phyloP scores from a whole-genome alignment of 2,888 invertebrate species.

The Beris chalybata region DNA sequence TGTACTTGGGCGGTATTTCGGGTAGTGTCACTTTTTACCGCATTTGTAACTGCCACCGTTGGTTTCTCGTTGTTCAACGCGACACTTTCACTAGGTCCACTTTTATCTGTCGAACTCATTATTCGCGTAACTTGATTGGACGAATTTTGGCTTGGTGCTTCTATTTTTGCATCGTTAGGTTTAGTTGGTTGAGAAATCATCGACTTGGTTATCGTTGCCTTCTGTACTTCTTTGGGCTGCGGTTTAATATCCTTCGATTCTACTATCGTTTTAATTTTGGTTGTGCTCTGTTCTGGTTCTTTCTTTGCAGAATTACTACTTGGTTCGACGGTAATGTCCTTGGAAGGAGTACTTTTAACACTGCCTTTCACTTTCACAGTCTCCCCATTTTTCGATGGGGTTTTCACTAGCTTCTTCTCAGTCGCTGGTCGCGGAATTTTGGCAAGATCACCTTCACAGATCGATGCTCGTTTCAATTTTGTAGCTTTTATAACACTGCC shows the following conservation, averaged over 20 bases:
- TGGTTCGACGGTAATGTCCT: too few species aligned
- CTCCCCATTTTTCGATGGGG: too few species aligned
- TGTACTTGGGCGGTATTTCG: conserved; percentile 8
- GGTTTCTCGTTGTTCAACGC: not conserved
- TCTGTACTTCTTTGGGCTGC: not conserved
- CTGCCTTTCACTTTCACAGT: too few species aligned
- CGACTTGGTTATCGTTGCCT: not conserved
- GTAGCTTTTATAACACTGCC: not conserved
- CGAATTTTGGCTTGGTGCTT: conserved; percentile 5
- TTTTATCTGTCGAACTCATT: conserved; percentile 28
- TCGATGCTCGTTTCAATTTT: conserved; percentile 16
- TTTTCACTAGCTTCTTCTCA: too few species aligned
- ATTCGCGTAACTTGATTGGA: conserved; percentile 12
- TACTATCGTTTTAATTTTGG: not conserved
- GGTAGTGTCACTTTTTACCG: conserved; percentile 12
- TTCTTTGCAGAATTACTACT: too few species aligned
- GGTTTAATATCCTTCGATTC: not conserved
- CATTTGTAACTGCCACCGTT: conserved; percentile 7
- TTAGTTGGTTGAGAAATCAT: conserved; percentile 10
- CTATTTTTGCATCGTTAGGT: conserved; percentile 19
- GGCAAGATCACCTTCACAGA: conserved; percentile 15
- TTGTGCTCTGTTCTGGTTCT: too few species aligned
- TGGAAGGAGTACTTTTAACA: too few species aligned
- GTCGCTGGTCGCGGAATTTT: not conserved
- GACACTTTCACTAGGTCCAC: conserved; percentile 29